Conservation (phyloP, 2,888 invertebrate genomes). For the Sarcophaga subvicina region DNA sequence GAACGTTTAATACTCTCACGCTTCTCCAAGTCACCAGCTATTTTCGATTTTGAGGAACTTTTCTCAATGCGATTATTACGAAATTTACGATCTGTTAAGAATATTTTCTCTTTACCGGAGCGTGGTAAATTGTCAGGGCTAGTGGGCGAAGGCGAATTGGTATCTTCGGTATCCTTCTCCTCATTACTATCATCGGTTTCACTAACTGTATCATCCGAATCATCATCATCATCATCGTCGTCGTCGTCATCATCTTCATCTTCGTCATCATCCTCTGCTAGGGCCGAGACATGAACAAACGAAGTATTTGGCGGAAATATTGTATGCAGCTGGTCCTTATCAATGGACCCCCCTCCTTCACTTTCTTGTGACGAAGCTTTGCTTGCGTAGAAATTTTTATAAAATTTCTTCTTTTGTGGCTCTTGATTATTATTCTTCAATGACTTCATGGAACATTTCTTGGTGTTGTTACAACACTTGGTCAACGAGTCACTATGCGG, state of each 20-base stretch:
- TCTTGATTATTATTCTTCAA: slow-evolving; percentile 73
- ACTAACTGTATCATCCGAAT: slow-evolving; percentile 29
- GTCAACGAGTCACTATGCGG: slow-evolving; percentile 69
- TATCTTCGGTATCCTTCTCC: neutral
- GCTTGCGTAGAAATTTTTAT: slow-evolving; percentile 63
- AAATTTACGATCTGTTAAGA: slow-evolving; percentile 79
- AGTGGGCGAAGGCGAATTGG: neutral
- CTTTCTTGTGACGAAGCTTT: slow-evolving; percentile 34
- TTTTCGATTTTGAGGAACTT: slow-evolving; percentile 79
- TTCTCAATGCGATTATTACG: slow-evolving; percentile 79
- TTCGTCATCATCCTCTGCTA: slow-evolving; percentile 66
- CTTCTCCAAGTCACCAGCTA: slow-evolving; percentile 74
- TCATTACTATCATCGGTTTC: neutral
- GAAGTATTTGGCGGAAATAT: slow-evolving; percentile 53
- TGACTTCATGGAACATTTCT: slow-evolving; percentile 72
- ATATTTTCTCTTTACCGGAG: slow-evolving; percentile 77
- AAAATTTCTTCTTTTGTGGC: slow-evolving; percentile 71
- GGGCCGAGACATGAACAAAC: slow-evolving; percentile 18
- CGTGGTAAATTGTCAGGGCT: slow-evolving; percentile 65
- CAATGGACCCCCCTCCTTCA: neutral
- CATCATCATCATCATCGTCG: slow-evolving; percentile 63
- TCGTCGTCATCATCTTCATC: slow-evolving; percentile 63
- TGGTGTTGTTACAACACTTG: slow-evolving; percentile 55
- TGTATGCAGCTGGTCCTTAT: slow-evolving; percentile 5
- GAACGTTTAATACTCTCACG: slow-evolving; percentile 74